Evolutionary conservation across 2,888 invertebrate species (phyloP), one percentile per base, ranked within the genome.

Genomic region (Trichacis sp.): DNA sequence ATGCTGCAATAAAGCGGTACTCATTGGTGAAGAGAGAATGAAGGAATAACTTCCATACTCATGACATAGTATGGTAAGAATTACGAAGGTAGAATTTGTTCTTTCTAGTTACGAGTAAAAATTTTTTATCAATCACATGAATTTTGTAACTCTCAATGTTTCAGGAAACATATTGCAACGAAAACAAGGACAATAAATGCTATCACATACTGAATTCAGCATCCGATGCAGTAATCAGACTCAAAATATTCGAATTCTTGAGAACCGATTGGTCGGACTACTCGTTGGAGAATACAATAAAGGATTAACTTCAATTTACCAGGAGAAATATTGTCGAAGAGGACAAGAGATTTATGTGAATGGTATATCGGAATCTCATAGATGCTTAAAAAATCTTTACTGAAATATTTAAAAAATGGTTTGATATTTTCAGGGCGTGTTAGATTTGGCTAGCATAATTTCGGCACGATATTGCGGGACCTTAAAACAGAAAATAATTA

Each of bases 221-320:
- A 8, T 76, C 74, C 50, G 66, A 64, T 9, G 73, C 70, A 33
- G 30, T 85, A 30, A 78, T 77, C 42, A 81, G 81, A 64, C 83
- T 86, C 53, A 84, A 86, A 61, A 86, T 86, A 6, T 87, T 85
- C 66, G 77, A 81, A 60, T 66, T 81, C 29, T 73, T 84, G 19
- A 61, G 58, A n/a, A 52, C 5, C 15, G 50, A 46, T 18, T 29
- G 1, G 5, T 19, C 2, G 20, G n/a, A 30, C 14, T 49, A n/a
- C 15, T 33, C 12, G 15, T 12, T 11, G 12, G 62, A 76, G 8
- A 69, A 76, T 42, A 72, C 74, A 49, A 74, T 81, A 33, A 76
- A 79, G 29, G 77, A 83, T 30, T 88, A 87, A 87, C 71, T 77
- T 4, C 70, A 74, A 65, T 87, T 87, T 78, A 82, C 78, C 2